These are phyloP conservation scores for Pomacea maculata DNA, from an alignment of 1,140 invertebrate species.

Conservation along the genomic window DNA sequence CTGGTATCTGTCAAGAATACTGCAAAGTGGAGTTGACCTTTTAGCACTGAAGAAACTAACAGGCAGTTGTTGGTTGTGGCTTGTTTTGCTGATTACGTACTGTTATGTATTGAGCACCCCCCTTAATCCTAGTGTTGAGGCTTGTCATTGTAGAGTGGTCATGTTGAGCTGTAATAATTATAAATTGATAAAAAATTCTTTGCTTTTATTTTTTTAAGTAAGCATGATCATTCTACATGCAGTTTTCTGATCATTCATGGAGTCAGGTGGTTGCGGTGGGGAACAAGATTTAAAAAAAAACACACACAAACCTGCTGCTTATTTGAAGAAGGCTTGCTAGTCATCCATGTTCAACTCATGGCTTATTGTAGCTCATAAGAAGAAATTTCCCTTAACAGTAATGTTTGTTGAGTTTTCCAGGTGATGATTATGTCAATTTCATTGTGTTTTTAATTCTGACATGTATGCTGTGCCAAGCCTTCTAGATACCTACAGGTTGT, in stretches of 20 bases:
- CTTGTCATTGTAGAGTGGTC: constrained; percentile 47
- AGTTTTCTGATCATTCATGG: constrained; percentile 5
- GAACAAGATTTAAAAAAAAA: constrained; percentile 3
- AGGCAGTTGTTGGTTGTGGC: no score
- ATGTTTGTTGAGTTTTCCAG: not conserved
- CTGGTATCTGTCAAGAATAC: no score
- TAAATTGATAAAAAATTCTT: not conserved
- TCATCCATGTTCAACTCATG: constrained; percentile 19
- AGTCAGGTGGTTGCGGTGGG: not conserved
- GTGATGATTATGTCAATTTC: constrained; percentile 7
- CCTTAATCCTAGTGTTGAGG: no score
- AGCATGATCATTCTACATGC: constrained; percentile 50
- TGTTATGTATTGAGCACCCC: no score
- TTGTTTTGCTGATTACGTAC: no score
- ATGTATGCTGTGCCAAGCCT: constrained; percentile 47
- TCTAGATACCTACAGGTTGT: constrained; percentile 50
- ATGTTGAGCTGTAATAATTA: constrained; percentile 29
- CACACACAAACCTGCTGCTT: constrained; percentile 20
- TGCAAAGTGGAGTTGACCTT: no score
- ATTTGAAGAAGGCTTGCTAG: constrained; percentile 24
- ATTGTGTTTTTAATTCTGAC: constrained; percentile 20
- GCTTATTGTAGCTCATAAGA: not conserved
- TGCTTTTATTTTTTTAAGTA: constrained; percentile 7
- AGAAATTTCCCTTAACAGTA: no score
- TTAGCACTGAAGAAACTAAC: no score